A percentile compares a stretch with the other conserved stretches of the same genome.
Evolutionary conservation across 2,113 vertebrate species (phyloP).

Genomic region (Platanista minor): DNA sequence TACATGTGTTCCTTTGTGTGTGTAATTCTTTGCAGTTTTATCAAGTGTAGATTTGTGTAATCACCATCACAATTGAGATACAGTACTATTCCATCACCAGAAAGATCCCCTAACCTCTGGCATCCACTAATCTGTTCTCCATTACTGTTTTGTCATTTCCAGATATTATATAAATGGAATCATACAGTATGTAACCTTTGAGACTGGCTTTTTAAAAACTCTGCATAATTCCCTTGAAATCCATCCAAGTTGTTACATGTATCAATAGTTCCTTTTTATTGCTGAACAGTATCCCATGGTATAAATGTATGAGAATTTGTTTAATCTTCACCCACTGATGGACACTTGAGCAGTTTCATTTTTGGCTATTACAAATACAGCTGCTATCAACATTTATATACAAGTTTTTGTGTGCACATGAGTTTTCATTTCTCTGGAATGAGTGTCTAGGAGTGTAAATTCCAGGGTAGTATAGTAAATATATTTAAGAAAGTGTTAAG

Average conservation of each 20-base stretch:
- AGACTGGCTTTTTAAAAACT: not conserved
- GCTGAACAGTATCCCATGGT: not conserved
- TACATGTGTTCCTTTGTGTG: not conserved
- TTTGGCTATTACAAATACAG: not conserved
- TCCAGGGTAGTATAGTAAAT: not conserved
- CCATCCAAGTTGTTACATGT: not conserved
- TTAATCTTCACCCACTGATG: not conserved
- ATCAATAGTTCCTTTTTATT: not conserved
- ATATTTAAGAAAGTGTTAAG: not conserved
- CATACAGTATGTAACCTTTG: not conserved
- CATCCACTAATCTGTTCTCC: not conserved
- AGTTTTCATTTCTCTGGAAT: not conserved
- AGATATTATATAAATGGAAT: not conserved
- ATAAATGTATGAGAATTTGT: not conserved
- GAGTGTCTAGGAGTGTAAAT: not conserved
- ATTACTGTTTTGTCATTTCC: not conserved
- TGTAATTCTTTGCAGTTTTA: conserved; percentile 7
- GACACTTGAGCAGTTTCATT: not conserved
- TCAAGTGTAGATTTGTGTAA: not conserved
- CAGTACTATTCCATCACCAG: not conserved
- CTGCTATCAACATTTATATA: not conserved
- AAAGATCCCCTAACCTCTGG: not conserved
- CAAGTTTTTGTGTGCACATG: not conserved
- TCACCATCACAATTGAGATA: not conserved
- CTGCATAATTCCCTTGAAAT: not conserved